Conservation (phyloP, 2,888 invertebrate species). For the Perithous albicinctus region DNA sequence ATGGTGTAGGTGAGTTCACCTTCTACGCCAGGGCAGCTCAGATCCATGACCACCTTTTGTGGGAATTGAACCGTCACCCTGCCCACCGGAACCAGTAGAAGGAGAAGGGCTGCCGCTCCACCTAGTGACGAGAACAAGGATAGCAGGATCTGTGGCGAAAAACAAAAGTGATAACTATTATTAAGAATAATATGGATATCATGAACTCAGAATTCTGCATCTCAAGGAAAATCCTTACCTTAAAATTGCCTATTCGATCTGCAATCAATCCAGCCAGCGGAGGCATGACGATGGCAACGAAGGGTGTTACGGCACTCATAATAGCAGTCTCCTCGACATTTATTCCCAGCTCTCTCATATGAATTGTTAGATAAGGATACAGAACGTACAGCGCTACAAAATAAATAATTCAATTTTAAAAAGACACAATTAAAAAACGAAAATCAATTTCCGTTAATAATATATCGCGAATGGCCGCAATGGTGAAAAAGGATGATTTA, state of each 20-base stretch:
- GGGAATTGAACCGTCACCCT: slow-evolving; percentile 89
- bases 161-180: slow-evolving; percentile 42
- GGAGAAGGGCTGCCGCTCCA: slow-evolving; percentile 88
- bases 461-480: slow-evolving; percentile 70
- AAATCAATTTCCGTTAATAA: background rate
- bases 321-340: slow-evolving; percentile 92
- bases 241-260: slow-evolving; percentile 93
- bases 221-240: slow-evolving; percentile 84
- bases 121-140: slow-evolving; percentile 89
- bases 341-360: slow-evolving; percentile 92
- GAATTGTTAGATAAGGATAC: slow-evolving; percentile 92
- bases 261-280: slow-evolving; percentile 91
- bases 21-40: slow-evolving; percentile 85
- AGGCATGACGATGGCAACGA: slow-evolving; percentile 91
- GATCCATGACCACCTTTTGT: slow-evolving; percentile 87
- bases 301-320: slow-evolving; percentile 92
- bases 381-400: slow-evolving; percentile 89
- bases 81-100: slow-evolving; percentile 90
- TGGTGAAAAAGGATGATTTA: background rate
- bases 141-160: slow-evolving; percentile 87
- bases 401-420: too few relatives aligned
- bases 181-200: background rate
- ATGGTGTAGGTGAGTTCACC: slow-evolving; percentile 76
- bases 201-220: background rate
- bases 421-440: too few relatives aligned